Evolutionary conservation across 2,113 vertebrate species (phyloP), one percentile per base, ranked within the genome.

Genomic region (Ursus arctos): DNA sequence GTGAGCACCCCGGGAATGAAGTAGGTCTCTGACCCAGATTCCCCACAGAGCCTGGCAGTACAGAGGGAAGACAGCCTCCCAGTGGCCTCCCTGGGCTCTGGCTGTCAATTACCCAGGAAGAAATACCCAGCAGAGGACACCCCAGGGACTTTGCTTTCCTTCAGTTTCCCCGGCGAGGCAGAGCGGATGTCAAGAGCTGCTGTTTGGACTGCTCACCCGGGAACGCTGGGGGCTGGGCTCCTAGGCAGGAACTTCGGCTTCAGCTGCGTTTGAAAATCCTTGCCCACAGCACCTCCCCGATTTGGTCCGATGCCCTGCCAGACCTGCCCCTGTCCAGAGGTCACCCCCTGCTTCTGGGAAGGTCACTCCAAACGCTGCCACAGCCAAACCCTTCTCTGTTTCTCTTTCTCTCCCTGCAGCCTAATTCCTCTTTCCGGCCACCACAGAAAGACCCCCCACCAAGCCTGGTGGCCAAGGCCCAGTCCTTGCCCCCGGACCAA

Each of bases 401-500:
- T 51, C 43, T 95, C 33, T 79, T 13, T 97, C 71, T 76, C 19
- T 91, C 96, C 85, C 57, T 89, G 69, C 77, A 99, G 99, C 97
- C 98, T 26, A 98, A 55, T 15, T 93, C 98, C 61, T 98, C 98
- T 84, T 99, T 98, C 96, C 98, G 98, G 81, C 98, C 98, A 0
- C 96, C 43, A 1, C 98, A 98, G 88, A 98, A 98, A 22, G 98
- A 98, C 14, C 98, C 98, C 10, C 98, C 98, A 0, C 74, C 95
- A 53, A 98, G 97, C 88, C 98, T 98, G 63, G 98, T 98, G 14
- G 94, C 98, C 98, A 99, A 99, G 98, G 99, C 99, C 16, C 98
- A 98, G 97, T 99, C 99, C 47, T 98, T 99, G 5, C 99, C 99
- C 0, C 33, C 99, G 0, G 99, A 99, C 15, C 98, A 98, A 26